Conservation (phyloP, 2,797 vertebrate species). For the Characodon lateralis region DNA sequence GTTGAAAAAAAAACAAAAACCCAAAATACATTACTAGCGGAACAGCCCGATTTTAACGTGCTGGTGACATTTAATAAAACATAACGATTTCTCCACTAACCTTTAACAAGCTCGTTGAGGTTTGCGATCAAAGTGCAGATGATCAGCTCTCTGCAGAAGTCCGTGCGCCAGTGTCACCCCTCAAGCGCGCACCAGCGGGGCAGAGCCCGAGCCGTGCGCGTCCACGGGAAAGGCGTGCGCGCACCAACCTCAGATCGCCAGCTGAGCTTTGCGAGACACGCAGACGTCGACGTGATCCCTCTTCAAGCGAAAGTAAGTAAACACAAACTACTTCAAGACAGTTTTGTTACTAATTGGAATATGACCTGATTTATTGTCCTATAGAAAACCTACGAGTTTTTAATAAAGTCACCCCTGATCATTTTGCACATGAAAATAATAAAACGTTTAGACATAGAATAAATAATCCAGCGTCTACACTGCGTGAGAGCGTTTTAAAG, state of each 20-base stretch:
- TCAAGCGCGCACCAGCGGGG: conserved; percentile 27
- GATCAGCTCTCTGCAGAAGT: conserved; percentile 40
- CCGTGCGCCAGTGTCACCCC: conserved; percentile 45
- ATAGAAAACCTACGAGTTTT: background rate
- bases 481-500: background rate
- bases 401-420: background rate
- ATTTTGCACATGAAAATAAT: background rate
- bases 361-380: background rate
- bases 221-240: conserved; percentile 14
- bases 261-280: background rate
- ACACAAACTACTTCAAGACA: background rate
- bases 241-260: background rate
- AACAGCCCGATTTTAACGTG: background rate
- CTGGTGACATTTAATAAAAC: background rate
- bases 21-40: background rate
- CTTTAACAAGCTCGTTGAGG: conserved; percentile 24
- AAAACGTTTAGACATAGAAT: background rate
- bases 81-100: conserved; percentile 29
- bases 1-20: conserved; percentile 31
- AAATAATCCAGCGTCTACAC: background rate
- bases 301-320: conserved; percentile 9
- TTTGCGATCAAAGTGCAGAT: conserved; percentile 20
- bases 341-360: background rate
- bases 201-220: conserved; percentile 37
- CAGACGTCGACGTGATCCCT: background rate